Conservation (phyloP, 2,113 vertebrate genomes). For the Hydrolagus affinis region DNA sequence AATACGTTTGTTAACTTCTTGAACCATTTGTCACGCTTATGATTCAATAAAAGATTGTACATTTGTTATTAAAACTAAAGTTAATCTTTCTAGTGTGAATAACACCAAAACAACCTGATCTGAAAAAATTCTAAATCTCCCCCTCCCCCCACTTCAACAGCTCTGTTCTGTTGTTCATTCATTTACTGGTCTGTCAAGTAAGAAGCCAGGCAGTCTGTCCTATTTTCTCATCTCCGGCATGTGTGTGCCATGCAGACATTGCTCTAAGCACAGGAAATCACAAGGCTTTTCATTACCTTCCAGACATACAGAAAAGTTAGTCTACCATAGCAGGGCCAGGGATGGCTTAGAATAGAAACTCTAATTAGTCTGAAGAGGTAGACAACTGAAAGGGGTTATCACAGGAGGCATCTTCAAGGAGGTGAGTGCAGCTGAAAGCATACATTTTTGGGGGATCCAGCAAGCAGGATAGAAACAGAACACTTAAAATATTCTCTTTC, state of each 20-base stretch:
- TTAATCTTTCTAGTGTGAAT: background rate
- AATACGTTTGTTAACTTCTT: background rate
- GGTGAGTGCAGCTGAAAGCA: background rate
- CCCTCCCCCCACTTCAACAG: too few species aligned
- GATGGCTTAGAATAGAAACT: constrained; percentile 11
- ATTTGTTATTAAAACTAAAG: background rate
- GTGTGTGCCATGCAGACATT: background rate
- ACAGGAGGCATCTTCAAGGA: constrained; percentile 21
- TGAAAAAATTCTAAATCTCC: background rate
- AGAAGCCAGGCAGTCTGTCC: background rate
- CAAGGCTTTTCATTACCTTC: constrained; percentile 3
- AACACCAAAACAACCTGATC: background rate
- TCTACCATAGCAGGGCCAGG: constrained; percentile 11
- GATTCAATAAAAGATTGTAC: background rate
- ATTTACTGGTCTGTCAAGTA: background rate
- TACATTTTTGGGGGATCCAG: constrained; percentile 33
- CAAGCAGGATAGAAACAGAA: constrained; percentile 34
- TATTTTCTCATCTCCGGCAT: background rate
- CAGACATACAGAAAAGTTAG: constrained; percentile 10
- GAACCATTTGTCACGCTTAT: background rate
- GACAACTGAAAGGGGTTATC: constrained; percentile 14
- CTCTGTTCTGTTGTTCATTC: background rate
- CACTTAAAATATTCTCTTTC: constrained; percentile 35
- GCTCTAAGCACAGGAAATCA: background rate
- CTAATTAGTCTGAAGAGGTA: background rate